Evolutionary conservation across 1,140 invertebrate genomes (phyloP).

Genomic region (Heliconius nattereri): DNA sequence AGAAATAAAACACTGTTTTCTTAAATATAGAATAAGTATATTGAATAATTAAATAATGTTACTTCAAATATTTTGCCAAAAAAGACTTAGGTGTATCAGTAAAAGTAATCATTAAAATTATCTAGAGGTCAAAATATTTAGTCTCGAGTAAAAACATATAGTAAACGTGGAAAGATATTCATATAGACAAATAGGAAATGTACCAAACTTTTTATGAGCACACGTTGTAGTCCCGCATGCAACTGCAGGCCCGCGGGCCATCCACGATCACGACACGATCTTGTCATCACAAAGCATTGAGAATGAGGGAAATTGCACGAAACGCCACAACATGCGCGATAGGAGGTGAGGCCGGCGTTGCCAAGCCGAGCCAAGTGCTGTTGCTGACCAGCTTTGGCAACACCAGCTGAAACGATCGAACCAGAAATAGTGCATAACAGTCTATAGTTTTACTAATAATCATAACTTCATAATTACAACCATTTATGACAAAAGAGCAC

Average conservation of each 20-base stretch:
- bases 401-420: constrained; percentile 47
- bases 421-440: constrained; percentile 74
- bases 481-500: constrained; percentile 76
- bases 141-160: constrained; percentile 69
- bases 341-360: constrained; percentile 3
- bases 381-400: background rate
- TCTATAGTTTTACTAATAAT: constrained; percentile 75
- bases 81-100: constrained; percentile 78
- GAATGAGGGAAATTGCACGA: constrained; percentile 42
- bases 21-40: constrained; percentile 81
- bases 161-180: constrained; percentile 59
- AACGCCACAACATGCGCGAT: constrained; percentile 48
- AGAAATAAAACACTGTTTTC: constrained; percentile 67
- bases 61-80: constrained; percentile 79
- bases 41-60: constrained; percentile 81
- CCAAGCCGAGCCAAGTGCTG: too few species aligned
- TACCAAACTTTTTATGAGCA: constrained; percentile 50
- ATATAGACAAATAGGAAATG: constrained; percentile 49
- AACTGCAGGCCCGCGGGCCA: constrained; percentile 44
- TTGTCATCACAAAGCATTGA: constrained; percentile 69
- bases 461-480: constrained; percentile 76
- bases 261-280: constrained; percentile 41
- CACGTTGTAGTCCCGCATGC: constrained; percentile 53
- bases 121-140: constrained; percentile 77
- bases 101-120: constrained; percentile 79